A percentile compares a stretch with the other conserved stretches of the same genome.
These are phyloP conservation scores for Semaprochilodus insignis DNA, from an alignment of 2,797 vertebrate species.

Conservation along the genomic window DNA sequence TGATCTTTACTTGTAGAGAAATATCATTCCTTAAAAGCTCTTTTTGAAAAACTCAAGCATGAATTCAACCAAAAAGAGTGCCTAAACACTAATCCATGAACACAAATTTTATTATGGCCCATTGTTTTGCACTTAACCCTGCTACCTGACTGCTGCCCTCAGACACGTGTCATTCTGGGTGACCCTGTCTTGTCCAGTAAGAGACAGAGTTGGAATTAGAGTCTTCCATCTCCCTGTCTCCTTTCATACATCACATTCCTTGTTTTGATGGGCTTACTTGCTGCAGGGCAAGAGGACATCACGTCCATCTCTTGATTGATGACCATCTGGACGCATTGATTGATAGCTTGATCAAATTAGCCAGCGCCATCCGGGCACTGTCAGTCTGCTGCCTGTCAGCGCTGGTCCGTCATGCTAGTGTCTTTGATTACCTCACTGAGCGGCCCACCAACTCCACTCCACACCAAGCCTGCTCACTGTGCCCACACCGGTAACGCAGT, in stretches of 20 bases:
- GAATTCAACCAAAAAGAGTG: not conserved
- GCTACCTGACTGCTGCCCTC: constrained; percentile 36
- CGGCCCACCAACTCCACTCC: constrained; percentile 20
- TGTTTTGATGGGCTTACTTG: constrained; percentile 42
- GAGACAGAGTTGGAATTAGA: constrained; percentile 34
- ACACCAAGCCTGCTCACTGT: not conserved
- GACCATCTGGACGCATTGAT: constrained; percentile 61
- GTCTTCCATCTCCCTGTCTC: constrained; percentile 29
- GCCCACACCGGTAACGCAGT: too few relatives aligned
- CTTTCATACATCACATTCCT: not conserved
- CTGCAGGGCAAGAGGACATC: constrained; percentile 21
- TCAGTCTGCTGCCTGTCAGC: constrained; percentile 46
- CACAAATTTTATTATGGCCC: not conserved
- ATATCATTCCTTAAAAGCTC: not conserved
- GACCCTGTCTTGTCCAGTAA: constrained; percentile 33
- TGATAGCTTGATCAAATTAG: constrained; percentile 63
- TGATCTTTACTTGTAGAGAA: too few relatives aligned
- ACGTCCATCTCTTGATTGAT: constrained; percentile 61
- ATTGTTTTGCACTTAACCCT: constrained; percentile 23
- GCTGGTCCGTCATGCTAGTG: constrained; percentile 30
- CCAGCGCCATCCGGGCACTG: constrained; percentile 53
- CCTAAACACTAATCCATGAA: constrained; percentile 9
- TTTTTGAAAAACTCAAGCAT: not conserved
- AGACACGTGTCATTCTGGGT: constrained; percentile 24
- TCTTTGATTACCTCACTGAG: constrained; percentile 9